These are phyloP conservation scores for Gavia stellata DNA, from an alignment of 2,113 vertebrate species.

Conservation along the genomic window DNA sequence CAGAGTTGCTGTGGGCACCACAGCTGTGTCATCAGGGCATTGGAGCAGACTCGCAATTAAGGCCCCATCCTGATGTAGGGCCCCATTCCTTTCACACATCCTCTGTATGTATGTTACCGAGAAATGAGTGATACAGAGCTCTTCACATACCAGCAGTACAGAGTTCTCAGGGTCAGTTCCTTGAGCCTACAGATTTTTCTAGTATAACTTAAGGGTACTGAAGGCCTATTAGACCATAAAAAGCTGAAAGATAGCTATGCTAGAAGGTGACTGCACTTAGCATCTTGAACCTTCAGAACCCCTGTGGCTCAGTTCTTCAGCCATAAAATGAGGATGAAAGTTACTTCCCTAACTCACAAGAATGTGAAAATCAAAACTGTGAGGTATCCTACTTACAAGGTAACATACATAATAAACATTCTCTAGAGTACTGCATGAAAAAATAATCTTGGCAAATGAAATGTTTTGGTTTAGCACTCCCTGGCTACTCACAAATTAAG, in stretches of 20 bases:
- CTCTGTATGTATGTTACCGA: not conserved
- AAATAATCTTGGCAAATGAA: not conserved
- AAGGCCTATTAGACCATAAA: not conserved
- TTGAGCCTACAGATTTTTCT: not conserved
- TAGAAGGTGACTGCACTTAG: not conserved
- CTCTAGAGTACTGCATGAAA: not conserved
- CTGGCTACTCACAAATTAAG: not conserved
- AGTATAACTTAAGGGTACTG: not conserved
- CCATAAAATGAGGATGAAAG: not conserved
- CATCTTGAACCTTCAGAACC: not conserved
- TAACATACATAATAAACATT: not conserved
- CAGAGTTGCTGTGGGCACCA: not conserved
- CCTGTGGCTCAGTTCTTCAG: not conserved
- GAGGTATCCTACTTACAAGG: not conserved
- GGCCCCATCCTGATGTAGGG: not conserved
- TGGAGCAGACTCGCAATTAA: not conserved
- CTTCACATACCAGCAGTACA: not conserved
- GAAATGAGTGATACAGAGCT: not conserved
- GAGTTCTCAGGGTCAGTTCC: not conserved
- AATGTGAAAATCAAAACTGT: not conserved
- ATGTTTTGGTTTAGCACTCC: not conserved
- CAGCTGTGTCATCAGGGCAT: not conserved
- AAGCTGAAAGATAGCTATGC: not conserved
- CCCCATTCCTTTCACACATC: not conserved
- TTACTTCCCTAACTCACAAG: not conserved